phyloP scores from a whole-genome alignment of 2,888 invertebrate species.

The Tiliacea citrago region DNA sequence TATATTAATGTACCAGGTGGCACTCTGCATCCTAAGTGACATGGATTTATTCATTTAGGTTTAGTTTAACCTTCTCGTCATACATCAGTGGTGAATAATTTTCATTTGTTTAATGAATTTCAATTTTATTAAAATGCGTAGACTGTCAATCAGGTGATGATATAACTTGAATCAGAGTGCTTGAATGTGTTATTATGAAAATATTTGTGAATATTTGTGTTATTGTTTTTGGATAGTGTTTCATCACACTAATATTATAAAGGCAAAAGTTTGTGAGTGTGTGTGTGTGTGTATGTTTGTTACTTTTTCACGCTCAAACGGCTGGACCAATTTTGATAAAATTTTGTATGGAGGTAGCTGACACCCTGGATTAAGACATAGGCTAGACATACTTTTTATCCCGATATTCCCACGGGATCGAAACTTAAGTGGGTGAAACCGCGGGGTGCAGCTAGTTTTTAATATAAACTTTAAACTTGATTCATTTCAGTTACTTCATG shows the following conservation, averaged over 20 bases:
- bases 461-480: background rate
- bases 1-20: slow-evolving; percentile 36
- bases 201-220: slow-evolving; percentile 20
- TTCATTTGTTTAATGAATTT: slow-evolving; percentile 58
- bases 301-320: too few relatives aligned
- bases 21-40: slow-evolving; percentile 29
- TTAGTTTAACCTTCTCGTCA: slow-evolving; percentile 40
- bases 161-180: slow-evolving; percentile 41
- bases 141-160: slow-evolving; percentile 62
- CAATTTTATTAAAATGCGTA: slow-evolving; percentile 65
- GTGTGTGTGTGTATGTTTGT: too few relatives aligned
- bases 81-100: slow-evolving; percentile 50
- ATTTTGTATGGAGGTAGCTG: too few relatives aligned
- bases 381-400: too few relatives aligned
- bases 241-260: too few relatives aligned
- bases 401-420: too few relatives aligned
- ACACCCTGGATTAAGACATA: too few relatives aligned
- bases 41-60: slow-evolving; percentile 46
- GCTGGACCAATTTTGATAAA: too few relatives aligned
- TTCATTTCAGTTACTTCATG: background rate
- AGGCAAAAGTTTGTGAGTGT: too few relatives aligned
- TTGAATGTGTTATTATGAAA: slow-evolving; percentile 33
- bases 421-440: too few relatives aligned
- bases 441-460: too few relatives aligned
- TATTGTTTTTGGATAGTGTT: slow-evolving; percentile 26